phyloP scores from a whole-genome alignment of 2,797 vertebrate genomes.

The Nannoperca obscura region DNA sequence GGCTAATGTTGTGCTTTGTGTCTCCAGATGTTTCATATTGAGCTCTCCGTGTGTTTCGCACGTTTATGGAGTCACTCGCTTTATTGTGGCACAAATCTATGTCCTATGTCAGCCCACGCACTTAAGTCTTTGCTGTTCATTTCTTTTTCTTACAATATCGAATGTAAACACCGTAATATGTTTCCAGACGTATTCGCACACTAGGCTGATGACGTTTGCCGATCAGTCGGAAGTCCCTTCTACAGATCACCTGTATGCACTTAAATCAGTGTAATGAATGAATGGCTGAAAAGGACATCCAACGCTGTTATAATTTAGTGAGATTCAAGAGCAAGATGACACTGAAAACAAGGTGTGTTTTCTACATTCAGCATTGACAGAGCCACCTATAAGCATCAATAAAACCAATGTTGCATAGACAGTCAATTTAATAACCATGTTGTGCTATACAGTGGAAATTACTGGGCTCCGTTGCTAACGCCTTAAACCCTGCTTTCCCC shows the following conservation, averaged over 20 bases:
- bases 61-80: neutral
- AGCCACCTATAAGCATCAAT: neutral
- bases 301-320: neutral
- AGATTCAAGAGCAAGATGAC: neutral
- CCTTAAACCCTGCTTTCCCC: neutral
- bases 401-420: neutral
- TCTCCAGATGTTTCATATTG: slow-evolving; percentile 11
- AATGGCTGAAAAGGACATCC: neutral
- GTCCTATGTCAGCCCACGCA: neutral
- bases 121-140: neutral
- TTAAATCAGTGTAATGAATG: no score
- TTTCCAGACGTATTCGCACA: neutral
- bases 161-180: neutral
- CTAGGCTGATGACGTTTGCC: neutral
- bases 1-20: neutral
- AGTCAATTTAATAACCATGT: no score
- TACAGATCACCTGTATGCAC: neutral
- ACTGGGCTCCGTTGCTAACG: neutral
- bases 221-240: neutral
- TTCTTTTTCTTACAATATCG: neutral
- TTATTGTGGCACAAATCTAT: neutral
- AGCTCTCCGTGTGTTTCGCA: neutral
- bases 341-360: neutral
- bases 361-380: neutral
- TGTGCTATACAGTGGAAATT: neutral